These are phyloP conservation scores for Castor canadensis DNA, from an alignment of 2,113 vertebrate genomes.

Conservation along the genomic window DNA sequence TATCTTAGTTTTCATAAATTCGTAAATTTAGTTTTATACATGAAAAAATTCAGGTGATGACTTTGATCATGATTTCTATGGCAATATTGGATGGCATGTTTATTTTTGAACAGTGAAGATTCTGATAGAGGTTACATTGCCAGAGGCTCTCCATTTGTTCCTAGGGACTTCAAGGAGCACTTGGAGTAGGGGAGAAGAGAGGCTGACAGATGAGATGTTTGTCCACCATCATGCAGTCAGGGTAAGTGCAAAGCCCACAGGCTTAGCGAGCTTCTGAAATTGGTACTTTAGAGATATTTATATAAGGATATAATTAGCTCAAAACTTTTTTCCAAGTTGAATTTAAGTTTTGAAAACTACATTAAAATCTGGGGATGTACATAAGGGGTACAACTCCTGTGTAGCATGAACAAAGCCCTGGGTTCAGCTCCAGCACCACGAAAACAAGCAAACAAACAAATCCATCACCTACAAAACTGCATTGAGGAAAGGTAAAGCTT, in stretches of 20 bases:
- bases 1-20: too few species aligned
- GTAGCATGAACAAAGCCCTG: neutral
- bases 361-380: neutral
- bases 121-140: neutral
- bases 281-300: neutral
- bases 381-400: neutral
- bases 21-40: too few species aligned
- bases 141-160: neutral
- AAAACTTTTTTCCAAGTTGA: neutral
- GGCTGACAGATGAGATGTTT: neutral
- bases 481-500: neutral
- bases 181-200: neutral
- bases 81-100: neutral
- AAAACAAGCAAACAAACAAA: neutral
- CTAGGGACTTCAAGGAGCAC: neutral
- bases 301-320: neutral
- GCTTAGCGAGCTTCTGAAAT: neutral
- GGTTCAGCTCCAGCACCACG: neutral
- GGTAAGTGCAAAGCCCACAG: neutral
- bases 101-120: neutral
- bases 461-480: too few species aligned
- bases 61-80: neutral
- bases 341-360: neutral
- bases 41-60: too few species aligned
- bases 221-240: neutral